These are phyloP conservation scores for Aphodius sticticus DNA, from an alignment of 2,888 invertebrate genomes.

Conservation along the genomic window DNA sequence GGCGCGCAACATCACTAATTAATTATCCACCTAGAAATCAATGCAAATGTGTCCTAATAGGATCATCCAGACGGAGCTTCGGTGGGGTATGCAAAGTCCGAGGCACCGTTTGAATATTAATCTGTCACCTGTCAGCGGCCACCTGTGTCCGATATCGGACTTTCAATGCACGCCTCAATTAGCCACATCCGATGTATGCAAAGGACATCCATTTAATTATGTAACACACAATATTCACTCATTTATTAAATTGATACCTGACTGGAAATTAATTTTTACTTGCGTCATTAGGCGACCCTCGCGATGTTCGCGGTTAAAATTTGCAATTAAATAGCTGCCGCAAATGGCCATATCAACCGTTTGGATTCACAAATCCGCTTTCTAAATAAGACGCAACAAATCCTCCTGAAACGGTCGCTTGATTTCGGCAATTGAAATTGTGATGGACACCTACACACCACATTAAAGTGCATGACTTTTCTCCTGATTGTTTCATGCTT, in stretches of 20 bases:
- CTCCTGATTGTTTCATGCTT: no score
- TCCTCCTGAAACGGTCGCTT: no score
- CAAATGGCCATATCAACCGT: no score
- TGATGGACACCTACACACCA: no score
- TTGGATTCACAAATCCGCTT: not conserved
- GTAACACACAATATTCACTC: conserved; percentile 16
- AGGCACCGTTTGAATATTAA: conserved; percentile 43
- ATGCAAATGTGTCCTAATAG: not conserved
- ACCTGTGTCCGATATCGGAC: conserved; percentile 47
- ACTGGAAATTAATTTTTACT: not conserved
- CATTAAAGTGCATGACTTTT: no score
- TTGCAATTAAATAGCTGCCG: not conserved
- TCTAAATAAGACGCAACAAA: not conserved
- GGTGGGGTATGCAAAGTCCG: conserved; percentile 16
- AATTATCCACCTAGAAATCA: not conserved
- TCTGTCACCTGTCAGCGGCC: conserved; percentile 43
- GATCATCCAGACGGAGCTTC: not conserved
- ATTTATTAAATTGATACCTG: conserved; percentile 14
- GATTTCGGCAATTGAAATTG: no score
- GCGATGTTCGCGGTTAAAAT: not conserved
- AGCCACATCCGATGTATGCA: conserved; percentile 43
- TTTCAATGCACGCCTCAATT: conserved; percentile 42
- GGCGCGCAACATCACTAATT: conserved; percentile 7
- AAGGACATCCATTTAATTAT: conserved; percentile 34
- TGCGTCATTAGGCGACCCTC: not conserved